Conservation (phyloP, 92 coral and sea anemone genomes). For the Paramuricea clavata region DNA sequence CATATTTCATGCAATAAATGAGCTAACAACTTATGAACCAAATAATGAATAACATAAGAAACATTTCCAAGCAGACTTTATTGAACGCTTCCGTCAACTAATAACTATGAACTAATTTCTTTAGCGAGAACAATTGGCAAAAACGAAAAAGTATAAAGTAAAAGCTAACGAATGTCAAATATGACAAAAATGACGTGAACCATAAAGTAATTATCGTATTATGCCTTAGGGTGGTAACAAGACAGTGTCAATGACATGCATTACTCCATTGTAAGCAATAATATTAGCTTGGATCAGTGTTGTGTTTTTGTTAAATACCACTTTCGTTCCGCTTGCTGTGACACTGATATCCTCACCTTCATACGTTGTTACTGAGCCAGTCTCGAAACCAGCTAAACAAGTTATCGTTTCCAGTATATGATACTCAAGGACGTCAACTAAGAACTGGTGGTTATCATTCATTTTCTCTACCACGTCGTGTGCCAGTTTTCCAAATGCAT, state of each 20-base stretch:
- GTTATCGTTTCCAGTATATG: slow-evolving; percentile 13
- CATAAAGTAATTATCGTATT: too few species aligned
- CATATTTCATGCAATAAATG: too few species aligned
- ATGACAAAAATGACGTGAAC: too few species aligned
- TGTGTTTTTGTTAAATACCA: slow-evolving; percentile 16
- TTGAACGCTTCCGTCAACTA: too few species aligned
- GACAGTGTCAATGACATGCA: slow-evolving; percentile 37
- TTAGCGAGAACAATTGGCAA: neutral
- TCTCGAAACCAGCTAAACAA: slow-evolving; percentile 24
- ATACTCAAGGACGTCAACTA: slow-evolving; percentile 3
- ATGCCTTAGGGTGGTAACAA: slow-evolving; percentile 35
- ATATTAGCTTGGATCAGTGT: slow-evolving; percentile 38
- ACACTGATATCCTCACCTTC: slow-evolving; percentile 10
- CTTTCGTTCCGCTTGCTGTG: slow-evolving; percentile 22
- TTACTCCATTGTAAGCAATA: slow-evolving; percentile 37
- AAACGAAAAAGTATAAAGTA: neutral
- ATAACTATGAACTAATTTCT: too few species aligned
- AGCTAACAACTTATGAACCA: too few species aligned
- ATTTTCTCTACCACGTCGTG: slow-evolving; percentile 22
- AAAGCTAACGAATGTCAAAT: neutral
- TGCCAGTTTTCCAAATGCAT: slow-evolving; percentile 29
- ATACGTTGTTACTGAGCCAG: neutral
- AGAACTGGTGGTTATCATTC: neutral
- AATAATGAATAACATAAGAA: too few species aligned
- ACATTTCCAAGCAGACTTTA: too few species aligned